Evolutionary conservation across 2,888 invertebrate species (phyloP), one percentile per base, ranked within the genome.

Genomic region (Caenorhabditis macrosperma): DNA sequence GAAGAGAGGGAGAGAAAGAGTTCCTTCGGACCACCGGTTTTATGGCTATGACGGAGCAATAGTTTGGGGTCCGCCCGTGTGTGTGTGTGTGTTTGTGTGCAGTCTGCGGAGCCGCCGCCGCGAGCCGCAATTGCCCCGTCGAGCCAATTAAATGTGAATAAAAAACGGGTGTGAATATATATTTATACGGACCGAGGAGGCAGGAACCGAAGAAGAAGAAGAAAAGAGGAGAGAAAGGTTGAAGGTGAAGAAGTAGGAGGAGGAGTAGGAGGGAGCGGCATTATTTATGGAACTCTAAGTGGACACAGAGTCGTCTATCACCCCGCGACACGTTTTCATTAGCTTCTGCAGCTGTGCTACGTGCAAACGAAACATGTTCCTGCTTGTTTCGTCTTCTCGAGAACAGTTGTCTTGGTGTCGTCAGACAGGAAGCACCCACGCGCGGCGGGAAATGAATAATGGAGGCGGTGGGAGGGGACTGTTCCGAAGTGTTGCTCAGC

Each of bases 121-220:
- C 10, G 35, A 55, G 57, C 57, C 57, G 57, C 57, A 57, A 38
- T 57, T 57, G 57, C 57, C 33, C 22, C 30, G 30, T 52, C 46
- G 20, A 64, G 72, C 72, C 72, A 72, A 64, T 72, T 72, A 64
- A 72, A 63, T 72, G 72, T 72, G 57, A 63, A 72, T 72, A 64
- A 72, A 72, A 72, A 72, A 71, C 54, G 61, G 72, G 63, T 63
- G 63, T 35, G 48, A 35, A 54, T 63, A 44, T 55, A 54, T 72
- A 63, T 71, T 61, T 71, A 38, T 71, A 38, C 48, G 54, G 61
- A 17, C 15, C 38, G 24, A 41, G 48, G n/a, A 41, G 44, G 22
- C 22, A 7, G 2, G 17, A 33, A 35, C n/a, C 24, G n/a, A 38
- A 22, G 50, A 20, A 46, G 41, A 30, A 35, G 33, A 17, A 57